Base-by-base conservation (phyloP, 2,113 vertebrate genomes). In the Gallinago jamesoni region DNA sequence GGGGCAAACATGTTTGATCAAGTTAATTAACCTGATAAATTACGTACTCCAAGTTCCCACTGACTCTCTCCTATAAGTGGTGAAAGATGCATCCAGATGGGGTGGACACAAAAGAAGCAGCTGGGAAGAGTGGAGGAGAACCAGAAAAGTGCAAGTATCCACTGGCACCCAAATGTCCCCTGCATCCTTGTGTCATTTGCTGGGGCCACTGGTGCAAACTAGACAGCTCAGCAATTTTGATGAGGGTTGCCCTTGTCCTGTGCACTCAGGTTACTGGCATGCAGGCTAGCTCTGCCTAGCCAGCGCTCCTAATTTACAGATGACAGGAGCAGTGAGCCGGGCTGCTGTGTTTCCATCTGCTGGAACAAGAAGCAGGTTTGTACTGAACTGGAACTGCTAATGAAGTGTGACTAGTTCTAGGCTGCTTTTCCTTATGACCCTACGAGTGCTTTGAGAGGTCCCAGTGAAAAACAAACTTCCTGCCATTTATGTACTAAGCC, bases 381-480 rank as follows among this genome's bases (percentile, higher is more conserved):
- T 94, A 66, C 66, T 86, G 78, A 86, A 66, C 73, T 75, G 87
- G 67, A 95, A 73, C 92, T 77, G 94, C 79, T 96, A 89, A 94
- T 90, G 93, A 96, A 88, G 87, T 93, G 94, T 90, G 91, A 94
- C 85, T 73, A 30, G 69, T 78, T 78, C 76, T 55, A 53, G 33
- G 41, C 88, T 93, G 88, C 88, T 94, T 94, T 96, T 87, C 80
- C 90, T 90, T 81, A 77, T 16, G 73, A 78, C 79, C 76, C 83
- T 86, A 12, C 0, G 9, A 92, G 68, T 9, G 86, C 73, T 92
- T 50, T 90, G 83, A 96, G 96, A 89, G 88, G 64, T 95, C 88
- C 88, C 85, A 86, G 73, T 68, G 92, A 89, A 96, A 96, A 95
- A 74, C 73, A 93, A 90, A 94, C 93, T 94, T 96, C 95, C 96